Evolutionary conservation across 2,113 vertebrate genomes (phyloP).

Genomic region (Nycticebus coucang): DNA sequence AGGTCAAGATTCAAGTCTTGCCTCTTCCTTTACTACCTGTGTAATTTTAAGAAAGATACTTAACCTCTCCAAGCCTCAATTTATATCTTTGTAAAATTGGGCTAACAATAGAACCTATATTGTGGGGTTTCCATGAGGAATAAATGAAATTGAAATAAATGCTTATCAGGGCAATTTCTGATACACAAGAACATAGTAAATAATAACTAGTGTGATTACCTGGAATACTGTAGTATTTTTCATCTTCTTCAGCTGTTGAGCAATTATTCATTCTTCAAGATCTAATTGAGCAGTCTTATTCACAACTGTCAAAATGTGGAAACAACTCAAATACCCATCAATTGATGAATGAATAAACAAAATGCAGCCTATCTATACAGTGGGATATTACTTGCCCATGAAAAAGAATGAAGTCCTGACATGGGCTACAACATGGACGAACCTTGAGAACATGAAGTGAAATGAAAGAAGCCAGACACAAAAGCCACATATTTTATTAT

Average conservation of each 20-base stretch:
- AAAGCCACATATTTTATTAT: not conserved
- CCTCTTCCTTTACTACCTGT: not conserved
- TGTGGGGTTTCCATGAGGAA: not conserved
- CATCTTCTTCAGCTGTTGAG: not conserved
- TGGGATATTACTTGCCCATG: not conserved
- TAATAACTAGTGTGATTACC: not conserved
- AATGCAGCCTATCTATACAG: not conserved
- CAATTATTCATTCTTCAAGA: not conserved
- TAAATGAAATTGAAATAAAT: not conserved
- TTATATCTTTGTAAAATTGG: not conserved
- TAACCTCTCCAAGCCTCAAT: not conserved
- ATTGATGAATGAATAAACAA: not conserved
- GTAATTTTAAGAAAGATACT: conserved; percentile 1
- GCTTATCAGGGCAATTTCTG: not conserved
- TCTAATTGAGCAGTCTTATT: not conserved
- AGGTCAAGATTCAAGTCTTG: not conserved
- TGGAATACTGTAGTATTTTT: not conserved
- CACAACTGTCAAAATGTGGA: not conserved
- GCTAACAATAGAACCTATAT: not conserved
- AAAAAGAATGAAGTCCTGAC: not conserved
- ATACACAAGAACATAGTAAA: not conserved
- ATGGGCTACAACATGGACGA: not conserved
- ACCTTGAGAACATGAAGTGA: not conserved
- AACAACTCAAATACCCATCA: not conserved
- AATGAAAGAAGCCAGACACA: not conserved